Evolutionary conservation across 1,140 invertebrate species (phyloP).

Genomic region (Probaryconus sp.): DNA sequence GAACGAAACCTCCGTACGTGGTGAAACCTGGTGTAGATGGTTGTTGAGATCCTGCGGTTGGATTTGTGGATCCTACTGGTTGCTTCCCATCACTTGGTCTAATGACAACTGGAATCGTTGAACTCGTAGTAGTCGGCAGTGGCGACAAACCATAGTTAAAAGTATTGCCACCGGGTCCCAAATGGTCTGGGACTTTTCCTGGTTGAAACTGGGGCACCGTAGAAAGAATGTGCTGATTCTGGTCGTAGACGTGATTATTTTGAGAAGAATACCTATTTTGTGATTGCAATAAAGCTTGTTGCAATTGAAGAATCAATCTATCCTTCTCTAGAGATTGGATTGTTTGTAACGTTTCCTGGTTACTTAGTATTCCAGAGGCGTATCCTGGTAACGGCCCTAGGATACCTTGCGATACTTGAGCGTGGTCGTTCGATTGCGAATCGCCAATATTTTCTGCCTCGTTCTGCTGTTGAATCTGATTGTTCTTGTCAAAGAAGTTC

Average conservation of each 20-base stretch:
- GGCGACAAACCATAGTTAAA: constrained; percentile 59
- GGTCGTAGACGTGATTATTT: constrained; percentile 59
- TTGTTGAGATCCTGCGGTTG: constrained; percentile 18
- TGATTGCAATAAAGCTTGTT: constrained; percentile 61
- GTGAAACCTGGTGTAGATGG: constrained; percentile 36
- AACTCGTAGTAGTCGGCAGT: constrained; percentile 30
- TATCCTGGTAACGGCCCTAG: constrained; percentile 64
- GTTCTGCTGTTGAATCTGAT: constrained; percentile 55
- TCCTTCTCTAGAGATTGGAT: constrained; percentile 72
- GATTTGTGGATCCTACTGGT: constrained; percentile 16
- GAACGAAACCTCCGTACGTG: constrained; percentile 65
- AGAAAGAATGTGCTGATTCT: constrained; percentile 58
- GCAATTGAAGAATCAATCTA: constrained; percentile 70
- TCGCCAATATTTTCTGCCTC: constrained; percentile 32
- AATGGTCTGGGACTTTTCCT: constrained; percentile 12
- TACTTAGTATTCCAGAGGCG: constrained; percentile 67
- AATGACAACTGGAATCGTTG: constrained; percentile 21
- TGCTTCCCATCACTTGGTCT: constrained; percentile 35
- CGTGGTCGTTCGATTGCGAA: constrained; percentile 28
- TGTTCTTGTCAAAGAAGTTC: constrained; percentile 49
- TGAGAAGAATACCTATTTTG: constrained; percentile 62
- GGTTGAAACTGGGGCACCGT: constrained; percentile 25
- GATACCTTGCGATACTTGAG: constrained; percentile 42
- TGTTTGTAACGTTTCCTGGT: constrained; percentile 65
- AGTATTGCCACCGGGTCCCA: constrained; percentile 15